Evolutionary conservation across 1,140 invertebrate species (phyloP).

Genomic region (Maniola jurtina): DNA sequence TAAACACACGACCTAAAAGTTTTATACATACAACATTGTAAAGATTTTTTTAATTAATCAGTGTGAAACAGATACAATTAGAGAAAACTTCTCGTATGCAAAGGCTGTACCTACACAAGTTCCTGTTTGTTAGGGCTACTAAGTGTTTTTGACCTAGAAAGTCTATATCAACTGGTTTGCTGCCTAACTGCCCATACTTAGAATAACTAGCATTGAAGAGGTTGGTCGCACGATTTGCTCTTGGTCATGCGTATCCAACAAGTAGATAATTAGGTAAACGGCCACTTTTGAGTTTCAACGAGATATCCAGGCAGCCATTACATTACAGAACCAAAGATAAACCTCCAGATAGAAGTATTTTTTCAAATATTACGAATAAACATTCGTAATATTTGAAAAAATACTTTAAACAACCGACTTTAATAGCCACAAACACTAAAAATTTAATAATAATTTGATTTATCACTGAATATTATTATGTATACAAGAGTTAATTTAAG

Average conservation of each 20-base stretch:
- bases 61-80: slow-evolving; percentile 4
- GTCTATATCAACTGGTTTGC: slow-evolving; percentile 27
- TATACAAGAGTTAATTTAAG: too few relatives aligned
- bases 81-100: slow-evolving; percentile 13
- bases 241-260: background rate
- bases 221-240: slow-evolving; percentile 8
- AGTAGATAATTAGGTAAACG: background rate
- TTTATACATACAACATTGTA: background rate
- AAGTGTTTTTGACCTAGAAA: slow-evolving; percentile 33
- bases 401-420: too few relatives aligned
- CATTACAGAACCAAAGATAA: too few relatives aligned
- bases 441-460: too few relatives aligned
- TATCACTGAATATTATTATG: too few relatives aligned
- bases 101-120: slow-evolving; percentile 20
- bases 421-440: too few relatives aligned
- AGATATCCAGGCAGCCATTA: too few relatives aligned
- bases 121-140: slow-evolving; percentile 26
- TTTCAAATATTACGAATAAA: too few relatives aligned
- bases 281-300: too few relatives aligned
- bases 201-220: slow-evolving; percentile 30
- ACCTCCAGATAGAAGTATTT: too few relatives aligned
- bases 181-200: slow-evolving; percentile 31
- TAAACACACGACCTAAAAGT: background rate
- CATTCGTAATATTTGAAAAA: too few relatives aligned
- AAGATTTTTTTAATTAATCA: background rate